phyloP scores from a whole-genome alignment of 92 coral and sea anemone species.

The Porites rus region DNA sequence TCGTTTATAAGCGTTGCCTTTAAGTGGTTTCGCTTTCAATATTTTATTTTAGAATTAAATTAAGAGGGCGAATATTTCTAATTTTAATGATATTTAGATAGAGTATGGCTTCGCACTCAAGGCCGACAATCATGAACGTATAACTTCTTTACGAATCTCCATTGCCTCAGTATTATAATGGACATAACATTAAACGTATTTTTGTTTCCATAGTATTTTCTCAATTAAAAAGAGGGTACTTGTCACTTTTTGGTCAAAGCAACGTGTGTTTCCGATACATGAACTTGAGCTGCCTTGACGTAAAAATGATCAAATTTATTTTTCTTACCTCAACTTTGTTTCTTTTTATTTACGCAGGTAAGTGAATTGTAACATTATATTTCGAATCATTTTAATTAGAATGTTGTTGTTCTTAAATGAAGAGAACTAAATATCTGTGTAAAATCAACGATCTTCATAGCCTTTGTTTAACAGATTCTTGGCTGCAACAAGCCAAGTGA shows the following conservation, averaged over 20 bases:
- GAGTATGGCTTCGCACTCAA: background rate
- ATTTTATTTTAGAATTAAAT: too few relatives aligned
- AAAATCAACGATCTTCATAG: too few relatives aligned
- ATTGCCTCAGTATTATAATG: background rate
- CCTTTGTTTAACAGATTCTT: too few relatives aligned
- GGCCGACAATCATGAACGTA: background rate
- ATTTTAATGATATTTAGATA: too few relatives aligned
- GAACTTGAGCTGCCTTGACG: background rate
- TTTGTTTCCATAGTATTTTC: background rate
- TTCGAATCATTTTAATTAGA: background rate
- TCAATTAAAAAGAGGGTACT: background rate
- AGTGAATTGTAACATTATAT: background rate
- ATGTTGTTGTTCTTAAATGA: too few relatives aligned
- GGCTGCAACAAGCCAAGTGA: too few relatives aligned
- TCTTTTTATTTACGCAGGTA: background rate
- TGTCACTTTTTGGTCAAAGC: background rate
- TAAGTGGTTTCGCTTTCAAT: too few relatives aligned
- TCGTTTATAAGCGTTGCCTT: too few relatives aligned
- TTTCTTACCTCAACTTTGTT: background rate
- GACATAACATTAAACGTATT: background rate
- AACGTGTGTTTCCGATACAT: background rate
- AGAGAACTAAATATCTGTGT: too few relatives aligned
- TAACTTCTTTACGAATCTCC: background rate
- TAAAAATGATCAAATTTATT: background rate
- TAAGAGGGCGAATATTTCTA: too few relatives aligned